These are phyloP conservation scores for Corythornis madagascariensis DNA, from an alignment of 2,113 vertebrate species.

Conservation along the genomic window DNA sequence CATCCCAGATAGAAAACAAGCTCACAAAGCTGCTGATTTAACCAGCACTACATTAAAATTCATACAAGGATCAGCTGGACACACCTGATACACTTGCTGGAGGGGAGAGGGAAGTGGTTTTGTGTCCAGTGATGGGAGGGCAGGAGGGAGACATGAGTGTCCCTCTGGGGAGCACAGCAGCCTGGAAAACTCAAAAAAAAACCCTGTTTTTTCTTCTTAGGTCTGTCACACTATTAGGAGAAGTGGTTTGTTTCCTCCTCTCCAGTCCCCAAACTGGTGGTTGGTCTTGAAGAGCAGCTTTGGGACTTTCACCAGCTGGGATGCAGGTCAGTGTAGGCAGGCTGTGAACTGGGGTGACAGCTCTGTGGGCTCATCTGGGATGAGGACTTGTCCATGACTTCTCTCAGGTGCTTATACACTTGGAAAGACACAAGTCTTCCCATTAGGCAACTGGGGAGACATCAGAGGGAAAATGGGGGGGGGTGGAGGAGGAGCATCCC, in stretches of 20 bases:
- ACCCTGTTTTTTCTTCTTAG: neutral
- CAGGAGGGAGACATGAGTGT: neutral
- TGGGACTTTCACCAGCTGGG: neutral
- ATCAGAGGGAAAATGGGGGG: neutral
- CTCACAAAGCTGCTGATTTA: neutral
- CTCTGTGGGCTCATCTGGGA: neutral
- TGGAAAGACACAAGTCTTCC: neutral
- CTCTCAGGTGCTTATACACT: neutral
- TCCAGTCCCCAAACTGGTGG: neutral
- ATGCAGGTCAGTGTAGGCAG: fast-evolving
- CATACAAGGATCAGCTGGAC: neutral
- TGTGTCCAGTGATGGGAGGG: neutral
- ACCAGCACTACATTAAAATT: neutral
- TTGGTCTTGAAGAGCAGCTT: neutral
- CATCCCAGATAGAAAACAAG: neutral
- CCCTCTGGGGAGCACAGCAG: neutral
- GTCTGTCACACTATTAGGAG: neutral
- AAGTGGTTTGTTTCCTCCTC: neutral
- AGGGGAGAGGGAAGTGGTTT: neutral
- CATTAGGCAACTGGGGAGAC: neutral
- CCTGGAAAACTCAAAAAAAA: neutral
- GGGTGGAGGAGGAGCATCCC: neutral
- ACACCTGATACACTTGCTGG: neutral
- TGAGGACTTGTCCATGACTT: neutral
- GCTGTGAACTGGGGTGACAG: neutral